Base-by-base conservation (phyloP, 2,113 vertebrate genomes). In the Xiphophorus hellerii region DNA sequence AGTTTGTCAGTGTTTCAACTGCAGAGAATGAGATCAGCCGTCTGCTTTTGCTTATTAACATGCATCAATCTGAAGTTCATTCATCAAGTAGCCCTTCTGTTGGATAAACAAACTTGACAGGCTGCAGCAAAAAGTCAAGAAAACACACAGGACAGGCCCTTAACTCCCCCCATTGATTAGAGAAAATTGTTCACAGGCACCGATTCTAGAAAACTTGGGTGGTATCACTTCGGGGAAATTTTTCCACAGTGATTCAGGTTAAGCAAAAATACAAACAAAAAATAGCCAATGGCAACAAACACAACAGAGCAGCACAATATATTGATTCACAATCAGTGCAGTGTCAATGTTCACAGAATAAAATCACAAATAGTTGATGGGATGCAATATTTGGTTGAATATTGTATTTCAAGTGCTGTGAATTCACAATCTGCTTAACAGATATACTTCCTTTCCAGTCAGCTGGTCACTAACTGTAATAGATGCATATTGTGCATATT, bases 31-130 rank as follows among this genome's bases (percentile, higher is more conserved):
- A 86, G 69, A 79, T 84, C 85, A 81, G 80, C 78, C n/a, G 44
- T 74, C 65, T 76, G 77, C 42, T 74, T 86, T 76, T 64, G 66
- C 81, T 84, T 78, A 83, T 84, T 84, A 88, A 77, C 76, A 62
- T 71, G 42, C 71, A 62, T 48, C 64, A 25, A 80, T 76, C 69
- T 25, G 63, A 54, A 62, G 67, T 74, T 28, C 29, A 66, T 87
- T 80, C 37, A 86, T 84, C 87, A 78, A 48, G 69, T 17, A 78
- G 35, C 15, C 62, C n/a, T 74, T 64, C 42, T 71, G 64, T 71
- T 83, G 62, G 60, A 66, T 82, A 78, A 80, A 76, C 70, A 82
- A 71, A 75, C 66, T 81, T 62, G 71, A 29, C 62, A 66, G 51
- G 20, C 69, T 2, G 14, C 17, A 72, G 31, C 70, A 80, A 63